phyloP scores from a whole-genome alignment of 1,140 invertebrate species.

The Radopholus similis region DNA sequence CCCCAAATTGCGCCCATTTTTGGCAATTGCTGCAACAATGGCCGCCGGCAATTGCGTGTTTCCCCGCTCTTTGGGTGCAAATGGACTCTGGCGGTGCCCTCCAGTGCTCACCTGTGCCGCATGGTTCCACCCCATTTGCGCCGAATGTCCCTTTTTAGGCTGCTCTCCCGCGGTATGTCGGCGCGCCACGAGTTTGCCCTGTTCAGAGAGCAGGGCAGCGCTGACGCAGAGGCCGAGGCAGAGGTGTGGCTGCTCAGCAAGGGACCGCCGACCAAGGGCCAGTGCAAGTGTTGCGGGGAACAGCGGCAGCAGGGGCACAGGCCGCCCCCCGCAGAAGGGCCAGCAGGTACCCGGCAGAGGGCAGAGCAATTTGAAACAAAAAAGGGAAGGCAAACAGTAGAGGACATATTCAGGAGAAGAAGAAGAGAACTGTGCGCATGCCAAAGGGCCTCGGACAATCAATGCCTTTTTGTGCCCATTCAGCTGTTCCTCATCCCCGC shows the following conservation, averaged over 20 bases:
- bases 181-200: conserved; percentile 26
- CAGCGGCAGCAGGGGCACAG: too few relatives aligned
- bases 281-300: conserved; percentile 25
- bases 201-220: conserved; percentile 16
- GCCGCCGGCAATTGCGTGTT: too few relatives aligned
- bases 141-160: conserved; percentile 3
- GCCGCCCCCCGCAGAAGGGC: too few relatives aligned
- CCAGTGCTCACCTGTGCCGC: too few relatives aligned
- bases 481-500: background rate
- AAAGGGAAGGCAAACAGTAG: background rate
- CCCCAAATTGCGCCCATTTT: too few relatives aligned
- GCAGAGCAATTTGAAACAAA: background rate
- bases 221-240: background rate
- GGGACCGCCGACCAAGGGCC: background rate
- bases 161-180: conserved; percentile 16
- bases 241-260: conserved; percentile 12
- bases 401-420: background rate
- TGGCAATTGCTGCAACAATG: too few relatives aligned
- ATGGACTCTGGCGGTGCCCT: too few relatives aligned
- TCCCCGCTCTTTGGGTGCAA: too few relatives aligned
- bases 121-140: too few relatives aligned
- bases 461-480: background rate
- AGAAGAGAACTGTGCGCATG: background rate
- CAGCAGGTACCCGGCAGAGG: background rate
- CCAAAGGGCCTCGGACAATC: background rate